Evolutionary conservation across 2,113 vertebrate species (phyloP), one percentile per base, ranked within the genome.

Genomic region (Macrotus californicus): DNA sequence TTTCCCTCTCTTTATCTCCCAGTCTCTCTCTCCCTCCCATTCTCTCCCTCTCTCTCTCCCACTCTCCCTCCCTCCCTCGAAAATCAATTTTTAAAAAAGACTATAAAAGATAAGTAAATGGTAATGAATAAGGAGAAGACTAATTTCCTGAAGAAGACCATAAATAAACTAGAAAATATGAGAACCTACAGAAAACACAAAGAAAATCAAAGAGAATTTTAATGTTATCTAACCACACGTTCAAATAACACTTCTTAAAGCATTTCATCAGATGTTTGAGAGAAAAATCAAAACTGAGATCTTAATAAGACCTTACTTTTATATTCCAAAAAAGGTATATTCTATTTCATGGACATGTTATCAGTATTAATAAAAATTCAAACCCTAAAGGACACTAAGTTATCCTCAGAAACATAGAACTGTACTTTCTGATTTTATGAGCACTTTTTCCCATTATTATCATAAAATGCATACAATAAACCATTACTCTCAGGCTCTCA

Each of bases 341-440:
- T 89, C 52, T 89, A 70, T 80, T 64, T 66, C 54, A 85, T 66
- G 79, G 52, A 73, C 5, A 72, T 66, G 36, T 39, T 84, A 85
- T n/a, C 43, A 54, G 54, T 70, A 73, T 95, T 93, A 85, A 93
- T 61, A 85, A 89, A 79, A 69, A 75, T 92, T n/a, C n/a, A 89
- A 84, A 70, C 52, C 26, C 43, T 77, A 86, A 85, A 72, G 64
- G 50, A 89, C 7, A 80, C 70, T 89, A 95, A 59, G 29, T 81
- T 84, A 92, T 75, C 88, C 21, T 41, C 84, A 93, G 6, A 64
- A 77, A 84, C 24, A 72, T 13, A 85, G 26, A 79, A 34, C 52
- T 56, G 3, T 19, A 72, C 73, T 89, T 89, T 84, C 52, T 85
- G 52, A 93, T 79, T 72, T 89, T 59, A 48, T 67, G 34, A 92